phyloP scores from a whole-genome alignment of 1,140 invertebrate species.

The Aphidius gifuensis region DNA sequence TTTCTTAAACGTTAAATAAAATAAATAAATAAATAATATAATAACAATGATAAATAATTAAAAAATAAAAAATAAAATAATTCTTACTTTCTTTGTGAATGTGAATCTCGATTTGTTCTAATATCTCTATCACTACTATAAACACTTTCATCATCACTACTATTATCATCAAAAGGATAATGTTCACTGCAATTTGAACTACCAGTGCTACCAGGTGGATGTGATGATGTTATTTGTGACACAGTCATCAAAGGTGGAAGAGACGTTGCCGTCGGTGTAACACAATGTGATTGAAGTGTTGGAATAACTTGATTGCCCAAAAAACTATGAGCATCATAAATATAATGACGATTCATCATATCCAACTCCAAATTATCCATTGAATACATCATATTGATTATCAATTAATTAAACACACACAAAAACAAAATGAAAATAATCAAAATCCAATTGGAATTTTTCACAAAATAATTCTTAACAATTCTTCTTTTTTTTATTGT shows the following conservation, averaged over 20 bases:
- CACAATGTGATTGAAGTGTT: constrained; percentile 40
- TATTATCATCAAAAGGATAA: constrained; percentile 48
- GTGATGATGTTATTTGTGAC: constrained; percentile 35
- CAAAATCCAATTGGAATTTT: background rate
- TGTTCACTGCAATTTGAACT: constrained; percentile 50
- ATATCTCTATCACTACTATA: constrained; percentile 51
- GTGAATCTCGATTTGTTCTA: constrained; percentile 27
- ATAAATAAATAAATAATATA: no score
- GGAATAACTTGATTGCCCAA: constrained; percentile 47
- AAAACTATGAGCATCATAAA: constrained; percentile 56
- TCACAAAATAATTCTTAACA: background rate
- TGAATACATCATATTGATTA: constrained; percentile 48
- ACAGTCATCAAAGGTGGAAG: constrained; percentile 38
- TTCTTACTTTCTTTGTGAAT: constrained; percentile 40
- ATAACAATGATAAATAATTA: no score
- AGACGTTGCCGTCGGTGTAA: constrained; percentile 34
- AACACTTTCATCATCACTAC: constrained; percentile 47
- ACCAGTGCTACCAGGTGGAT: constrained; percentile 47
- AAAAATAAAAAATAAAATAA: background rate
- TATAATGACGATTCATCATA: constrained; percentile 57
- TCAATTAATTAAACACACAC: background rate
- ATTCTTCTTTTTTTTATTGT: background rate
- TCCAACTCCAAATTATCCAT: constrained; percentile 58
- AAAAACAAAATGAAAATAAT: background rate
- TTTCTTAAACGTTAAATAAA: no score